These are phyloP conservation scores for Pherbina coryleti DNA, from an alignment of 2,888 invertebrate genomes.

Conservation along the genomic window DNA sequence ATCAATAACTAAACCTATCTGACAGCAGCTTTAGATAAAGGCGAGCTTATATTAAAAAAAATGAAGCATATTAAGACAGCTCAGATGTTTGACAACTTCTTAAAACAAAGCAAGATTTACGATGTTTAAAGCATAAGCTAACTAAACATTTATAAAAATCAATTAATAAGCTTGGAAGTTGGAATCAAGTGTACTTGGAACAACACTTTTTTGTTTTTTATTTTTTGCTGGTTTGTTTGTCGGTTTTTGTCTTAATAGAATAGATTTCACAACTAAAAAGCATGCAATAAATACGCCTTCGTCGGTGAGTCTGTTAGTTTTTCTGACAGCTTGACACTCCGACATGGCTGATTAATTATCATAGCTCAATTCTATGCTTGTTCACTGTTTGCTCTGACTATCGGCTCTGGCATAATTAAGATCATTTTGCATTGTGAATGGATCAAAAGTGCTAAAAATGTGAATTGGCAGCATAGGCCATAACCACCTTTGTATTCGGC, in stretches of 20 bases:
- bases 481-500: neutral
- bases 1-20: neutral
- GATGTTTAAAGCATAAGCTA: neutral
- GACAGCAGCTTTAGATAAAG: neutral
- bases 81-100: slow-evolving; percentile 8
- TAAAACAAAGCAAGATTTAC: slow-evolving; percentile 5
- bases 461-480: neutral
- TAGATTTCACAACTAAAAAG: neutral
- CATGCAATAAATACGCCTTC: slow-evolving; percentile 5
- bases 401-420: neutral
- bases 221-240: too few relatives aligned
- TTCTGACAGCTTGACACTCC: too few relatives aligned
- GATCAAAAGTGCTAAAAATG: neutral
- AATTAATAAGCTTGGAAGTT: too few relatives aligned
- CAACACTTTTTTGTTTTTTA: too few relatives aligned
- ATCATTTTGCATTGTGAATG: neutral
- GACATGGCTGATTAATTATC: neutral
- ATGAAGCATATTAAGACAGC: neutral
- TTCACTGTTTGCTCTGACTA: neutral
- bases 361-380: neutral
- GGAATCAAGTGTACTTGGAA: too few relatives aligned
- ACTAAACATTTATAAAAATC: too few relatives aligned
- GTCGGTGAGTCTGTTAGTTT: neutral
- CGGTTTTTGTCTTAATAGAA: too few relatives aligned
- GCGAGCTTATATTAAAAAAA: neutral